Conservation (phyloP, 2,888 invertebrate genomes). For the Epinotia nisella region DNA sequence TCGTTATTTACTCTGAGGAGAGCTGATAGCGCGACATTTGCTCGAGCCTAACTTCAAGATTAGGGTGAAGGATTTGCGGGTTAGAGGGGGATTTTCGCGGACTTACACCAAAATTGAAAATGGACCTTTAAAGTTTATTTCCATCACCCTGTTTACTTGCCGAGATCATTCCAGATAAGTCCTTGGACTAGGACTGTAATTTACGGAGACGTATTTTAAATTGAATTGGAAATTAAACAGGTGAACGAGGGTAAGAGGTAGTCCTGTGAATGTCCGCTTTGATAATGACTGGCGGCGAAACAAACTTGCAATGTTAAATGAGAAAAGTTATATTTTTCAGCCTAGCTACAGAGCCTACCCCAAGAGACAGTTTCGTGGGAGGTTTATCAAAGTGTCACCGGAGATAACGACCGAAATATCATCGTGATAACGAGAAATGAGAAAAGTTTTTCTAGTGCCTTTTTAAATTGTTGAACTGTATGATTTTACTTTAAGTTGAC, state of each 20-base stretch:
- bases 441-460: conserved; percentile 61
- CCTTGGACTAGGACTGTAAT: conserved; percentile 53
- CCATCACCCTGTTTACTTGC: conserved; percentile 56
- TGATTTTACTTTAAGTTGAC: neutral
- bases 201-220: conserved; percentile 42
- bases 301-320: conserved; percentile 44
- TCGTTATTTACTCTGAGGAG: conserved; percentile 83
- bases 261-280: conserved; percentile 21
- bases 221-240: conserved; percentile 44
- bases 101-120: conserved; percentile 79
- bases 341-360: conserved; percentile 44
- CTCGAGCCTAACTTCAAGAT: conserved; percentile 73
- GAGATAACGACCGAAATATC: conserved; percentile 65
- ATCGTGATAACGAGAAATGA: conserved; percentile 64
- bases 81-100: conserved; percentile 66
- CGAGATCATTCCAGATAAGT: conserved; percentile 54
- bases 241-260: conserved; percentile 30
- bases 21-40: conserved; percentile 83
- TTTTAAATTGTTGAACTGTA: conserved; percentile 47
- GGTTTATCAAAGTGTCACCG: conserved; percentile 63
- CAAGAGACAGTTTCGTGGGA: conserved; percentile 52
- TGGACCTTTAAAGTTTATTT: conserved; percentile 68
- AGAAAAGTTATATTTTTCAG: conserved; percentile 49
- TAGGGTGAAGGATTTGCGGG: conserved; percentile 72
- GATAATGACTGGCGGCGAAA: conserved; percentile 34